These are phyloP conservation scores for Apostichopus leukothele DNA, from an alignment of 53 echinoderm and acorn worm genomes.

Conservation along the genomic window DNA sequence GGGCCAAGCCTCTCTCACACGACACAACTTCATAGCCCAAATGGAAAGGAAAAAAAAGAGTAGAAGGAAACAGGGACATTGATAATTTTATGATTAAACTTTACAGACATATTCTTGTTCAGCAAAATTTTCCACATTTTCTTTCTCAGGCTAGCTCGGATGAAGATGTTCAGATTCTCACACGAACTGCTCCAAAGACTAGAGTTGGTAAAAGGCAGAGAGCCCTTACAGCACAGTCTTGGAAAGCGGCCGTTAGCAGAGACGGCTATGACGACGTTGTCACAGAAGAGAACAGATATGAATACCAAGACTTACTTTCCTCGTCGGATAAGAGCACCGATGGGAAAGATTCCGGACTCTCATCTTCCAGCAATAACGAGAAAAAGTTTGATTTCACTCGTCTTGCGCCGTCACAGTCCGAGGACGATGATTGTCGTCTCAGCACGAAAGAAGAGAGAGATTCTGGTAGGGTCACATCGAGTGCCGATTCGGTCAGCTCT, in stretches of 20 bases:
- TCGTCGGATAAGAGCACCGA: conserved; percentile 17
- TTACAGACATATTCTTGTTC: too few species aligned
- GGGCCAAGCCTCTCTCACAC: too few species aligned
- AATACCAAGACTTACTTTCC: conserved; percentile 30
- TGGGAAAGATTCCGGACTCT: conserved; percentile 29
- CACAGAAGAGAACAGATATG: conserved; percentile 2
- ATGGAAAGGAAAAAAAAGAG: too few species aligned
- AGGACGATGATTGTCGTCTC: background rate
- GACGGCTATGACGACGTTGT: background rate
- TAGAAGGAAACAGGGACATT: too few species aligned
- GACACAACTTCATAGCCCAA: too few species aligned
- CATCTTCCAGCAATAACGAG: conserved; percentile 2
- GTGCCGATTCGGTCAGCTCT: conserved; percentile 23
- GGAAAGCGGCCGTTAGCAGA: conserved; percentile 39
- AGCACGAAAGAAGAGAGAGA: background rate
- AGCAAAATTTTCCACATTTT: background rate
- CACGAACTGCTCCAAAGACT: conserved; percentile 58
- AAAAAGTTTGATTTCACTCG: background rate
- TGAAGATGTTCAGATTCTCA: conserved; percentile 90
- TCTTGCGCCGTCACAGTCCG: too few species aligned
- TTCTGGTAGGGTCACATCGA: background rate
- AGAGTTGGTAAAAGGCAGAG: conserved; percentile 46
- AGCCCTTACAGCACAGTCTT: conserved; percentile 50
- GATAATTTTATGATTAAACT: too few species aligned
- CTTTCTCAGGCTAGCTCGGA: conserved; percentile 87